Evolutionary conservation across 2,113 vertebrate genomes (phyloP), one percentile per base, ranked within the genome.

Genomic region (Scopus umbretta): DNA sequence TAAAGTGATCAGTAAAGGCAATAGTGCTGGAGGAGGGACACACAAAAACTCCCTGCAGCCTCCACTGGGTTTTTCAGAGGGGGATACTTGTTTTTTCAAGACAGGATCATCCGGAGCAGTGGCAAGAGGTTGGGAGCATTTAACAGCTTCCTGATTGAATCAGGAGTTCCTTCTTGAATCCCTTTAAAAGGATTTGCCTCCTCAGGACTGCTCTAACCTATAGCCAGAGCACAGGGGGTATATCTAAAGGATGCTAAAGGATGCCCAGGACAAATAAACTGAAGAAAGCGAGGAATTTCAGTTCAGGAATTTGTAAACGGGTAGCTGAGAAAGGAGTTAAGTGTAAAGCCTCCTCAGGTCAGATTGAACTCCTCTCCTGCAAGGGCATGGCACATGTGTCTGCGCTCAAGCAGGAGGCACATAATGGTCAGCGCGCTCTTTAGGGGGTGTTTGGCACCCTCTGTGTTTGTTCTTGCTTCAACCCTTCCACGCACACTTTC

Each of bases 251-350:
- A 75, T 75, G 85, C 78, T 89, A 45, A 86, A 74, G 80, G 78
- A 65, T 38, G 29, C 59, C 61, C 56, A 47, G 56, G 16, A 71
- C 62, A 79, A 56, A 79, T 82, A 82, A 70, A 75, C 56, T 63
- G 49, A 79, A 55, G 47, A 80, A 88, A 94, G 23, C 52, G 40
- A 85, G 85, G 49, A 68, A 85, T 91, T 87, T 68, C 34, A 14
- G 40, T 65, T 82, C 56, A 79, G 53, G 74, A 88, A 93, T 93
- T 82, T 86, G 56, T 90, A 80, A 96, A 90, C 43, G 93, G 32
- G 63, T 25, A 61, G 26, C 52, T 87, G 42, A 80, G 58, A 72
- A 80, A 1, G 1, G n/a, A 78, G 36, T 53, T 71, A 75, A 80
- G 16, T 12, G 7, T 56, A 62, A 86, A 88, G n/a, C 16, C 3